phyloP scores from a whole-genome alignment of 1,140 invertebrate genomes.

The Scaptodrosophila lebanonensis region DNA sequence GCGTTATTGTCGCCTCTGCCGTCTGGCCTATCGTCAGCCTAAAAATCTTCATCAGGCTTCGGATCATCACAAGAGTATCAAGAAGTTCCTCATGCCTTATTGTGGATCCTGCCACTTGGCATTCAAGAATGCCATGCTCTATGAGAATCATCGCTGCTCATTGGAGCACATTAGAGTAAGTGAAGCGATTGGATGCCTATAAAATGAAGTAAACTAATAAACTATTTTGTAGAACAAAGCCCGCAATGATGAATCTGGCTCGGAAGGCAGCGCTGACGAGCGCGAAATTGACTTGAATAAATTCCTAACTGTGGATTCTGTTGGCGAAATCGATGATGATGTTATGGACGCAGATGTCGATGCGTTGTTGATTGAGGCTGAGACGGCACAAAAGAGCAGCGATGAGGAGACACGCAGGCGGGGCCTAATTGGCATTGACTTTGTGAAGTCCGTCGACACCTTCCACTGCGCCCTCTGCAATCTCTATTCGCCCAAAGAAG shows the following conservation, averaged over 20 bases:
- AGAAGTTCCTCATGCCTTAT: slow-evolving; percentile 87
- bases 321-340: slow-evolving; percentile 88
- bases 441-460: slow-evolving; percentile 85
- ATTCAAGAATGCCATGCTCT: slow-evolving; percentile 88
- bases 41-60: slow-evolving; percentile 86
- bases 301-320: slow-evolving; percentile 89
- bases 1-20: slow-evolving; percentile 87
- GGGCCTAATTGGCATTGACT: slow-evolving; percentile 86
- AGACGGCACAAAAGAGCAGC: slow-evolving; percentile 79
- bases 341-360: slow-evolving; percentile 72
- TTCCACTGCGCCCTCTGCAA: slow-evolving; percentile 86
- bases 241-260: slow-evolving; percentile 70
- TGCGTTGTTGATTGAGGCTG: slow-evolving; percentile 61
- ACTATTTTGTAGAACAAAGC: slow-evolving; percentile 79
- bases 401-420: slow-evolving; percentile 82
- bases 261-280: slow-evolving; percentile 82
- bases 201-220: neutral
- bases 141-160: slow-evolving; percentile 88
- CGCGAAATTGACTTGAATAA: slow-evolving; percentile 88
- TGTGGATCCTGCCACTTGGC: slow-evolving; percentile 82
- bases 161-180: slow-evolving; percentile 87
- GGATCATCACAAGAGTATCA: slow-evolving; percentile 87
- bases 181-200: neutral
- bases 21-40: slow-evolving; percentile 87
- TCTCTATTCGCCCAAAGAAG: slow-evolving; percentile 82